Percentiles rank a stretch among this genome's conserved stretches.
These are phyloP conservation scores for Helicorthomorpha holstii DNA, from an alignment of 1,140 invertebrate species.

Conservation along the genomic window DNA sequence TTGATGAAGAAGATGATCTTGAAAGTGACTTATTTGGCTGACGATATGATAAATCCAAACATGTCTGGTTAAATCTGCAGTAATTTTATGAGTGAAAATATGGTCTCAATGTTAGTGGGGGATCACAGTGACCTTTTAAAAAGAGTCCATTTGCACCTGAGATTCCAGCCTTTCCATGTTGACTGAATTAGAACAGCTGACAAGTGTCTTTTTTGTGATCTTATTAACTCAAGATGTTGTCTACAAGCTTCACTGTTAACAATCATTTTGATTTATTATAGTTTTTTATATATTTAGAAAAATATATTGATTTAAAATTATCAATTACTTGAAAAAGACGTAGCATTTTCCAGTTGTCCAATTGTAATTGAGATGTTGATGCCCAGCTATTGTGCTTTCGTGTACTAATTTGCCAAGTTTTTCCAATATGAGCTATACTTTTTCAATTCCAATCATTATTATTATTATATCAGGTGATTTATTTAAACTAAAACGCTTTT, in stretches of 20 bases:
- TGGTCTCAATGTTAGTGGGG: too few species aligned
- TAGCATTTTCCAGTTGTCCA: constrained; percentile 82
- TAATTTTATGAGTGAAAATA: not conserved
- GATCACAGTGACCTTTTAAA: too few species aligned
- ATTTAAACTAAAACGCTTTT: too few species aligned
- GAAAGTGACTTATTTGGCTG: constrained; percentile 68
- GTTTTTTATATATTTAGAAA: constrained; percentile 25
- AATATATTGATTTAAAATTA: not conserved
- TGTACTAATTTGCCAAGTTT: constrained; percentile 22
- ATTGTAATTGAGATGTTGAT: constrained; percentile 44
- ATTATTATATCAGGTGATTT: too few species aligned
- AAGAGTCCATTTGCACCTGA: constrained; percentile 38
- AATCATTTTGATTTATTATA: too few species aligned
- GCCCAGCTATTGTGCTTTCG: constrained; percentile 18
- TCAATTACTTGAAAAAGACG: constrained; percentile 52
- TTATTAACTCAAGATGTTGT: constrained; percentile 64
- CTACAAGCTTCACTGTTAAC: constrained; percentile 82
- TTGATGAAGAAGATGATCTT: constrained; percentile 21
- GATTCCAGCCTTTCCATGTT: constrained; percentile 60
- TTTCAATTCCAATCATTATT: too few species aligned
- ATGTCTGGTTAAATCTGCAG: not conserved
- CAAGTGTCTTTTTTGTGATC: constrained; percentile 51
- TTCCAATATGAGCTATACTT: constrained; percentile 18
- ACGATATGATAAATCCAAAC: constrained; percentile 28
- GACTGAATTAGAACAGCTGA: constrained; percentile 59